These are phyloP conservation scores for Ctenosaura bakeri DNA, from an alignment of 2,797 vertebrate genomes.

Conservation along the genomic window DNA sequence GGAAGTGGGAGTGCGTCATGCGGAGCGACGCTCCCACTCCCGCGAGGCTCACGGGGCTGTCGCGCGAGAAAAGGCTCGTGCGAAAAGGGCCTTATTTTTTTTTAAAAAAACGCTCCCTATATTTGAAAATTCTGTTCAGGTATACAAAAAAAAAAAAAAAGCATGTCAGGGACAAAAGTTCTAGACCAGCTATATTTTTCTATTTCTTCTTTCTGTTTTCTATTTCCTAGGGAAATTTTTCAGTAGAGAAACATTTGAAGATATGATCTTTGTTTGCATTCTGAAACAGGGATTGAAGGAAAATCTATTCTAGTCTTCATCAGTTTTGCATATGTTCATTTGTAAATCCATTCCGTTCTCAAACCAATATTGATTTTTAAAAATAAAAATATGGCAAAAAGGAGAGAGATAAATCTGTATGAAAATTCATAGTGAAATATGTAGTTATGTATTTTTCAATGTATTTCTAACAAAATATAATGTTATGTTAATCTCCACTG, in stretches of 20 bases:
- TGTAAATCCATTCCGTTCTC: neutral
- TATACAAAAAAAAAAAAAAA: neutral
- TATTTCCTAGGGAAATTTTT: neutral
- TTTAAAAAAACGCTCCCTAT: neutral
- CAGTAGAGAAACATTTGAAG: neutral
- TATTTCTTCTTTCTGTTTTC: neutral
- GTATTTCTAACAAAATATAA: conserved; percentile 3
- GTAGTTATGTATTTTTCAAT: neutral
- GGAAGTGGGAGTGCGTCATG: too few species aligned
- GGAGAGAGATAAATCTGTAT: neutral
- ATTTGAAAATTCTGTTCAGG: neutral
- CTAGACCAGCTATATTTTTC: neutral
- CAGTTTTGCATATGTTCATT: neutral
- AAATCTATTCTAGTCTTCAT: neutral
- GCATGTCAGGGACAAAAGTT: neutral
- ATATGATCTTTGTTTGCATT: neutral
- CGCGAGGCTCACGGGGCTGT: too few species aligned
- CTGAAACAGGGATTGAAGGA: neutral
- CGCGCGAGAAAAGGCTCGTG: too few species aligned
- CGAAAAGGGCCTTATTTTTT: too few species aligned
- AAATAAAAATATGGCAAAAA: neutral
- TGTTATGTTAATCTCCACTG: neutral
- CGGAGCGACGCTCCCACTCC: too few species aligned
- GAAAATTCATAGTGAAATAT: neutral
- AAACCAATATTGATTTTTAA: neutral